Evolutionary conservation across 2,888 invertebrate species (phyloP).

Genomic region (Synanthedon andrenaeformis): DNA sequence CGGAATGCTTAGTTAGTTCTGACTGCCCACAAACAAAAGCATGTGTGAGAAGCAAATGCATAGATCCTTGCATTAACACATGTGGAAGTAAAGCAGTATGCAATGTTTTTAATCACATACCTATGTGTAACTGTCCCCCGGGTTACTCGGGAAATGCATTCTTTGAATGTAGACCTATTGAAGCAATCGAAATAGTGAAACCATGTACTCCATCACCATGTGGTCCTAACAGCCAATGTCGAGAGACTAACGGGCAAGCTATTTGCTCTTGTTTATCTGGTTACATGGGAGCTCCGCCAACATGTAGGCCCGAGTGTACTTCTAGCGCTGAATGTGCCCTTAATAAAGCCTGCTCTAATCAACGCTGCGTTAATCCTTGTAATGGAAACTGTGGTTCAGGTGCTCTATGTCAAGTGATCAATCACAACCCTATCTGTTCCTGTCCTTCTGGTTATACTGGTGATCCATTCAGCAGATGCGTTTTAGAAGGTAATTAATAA

Average conservation of each 20-base stretch:
- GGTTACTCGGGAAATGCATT: constrained; percentile 80
- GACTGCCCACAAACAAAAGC: constrained; percentile 80
- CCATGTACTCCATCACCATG: constrained; percentile 80
- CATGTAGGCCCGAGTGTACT: constrained; percentile 79
- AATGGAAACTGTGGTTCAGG: constrained; percentile 78
- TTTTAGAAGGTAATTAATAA: constrained; percentile 70
- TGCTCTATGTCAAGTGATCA: constrained; percentile 78
- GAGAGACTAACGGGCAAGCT: constrained; percentile 75
- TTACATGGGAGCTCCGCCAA: constrained; percentile 78
- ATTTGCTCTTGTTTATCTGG: constrained; percentile 77
- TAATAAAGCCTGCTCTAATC: constrained; percentile 76
- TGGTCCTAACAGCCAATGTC: constrained; percentile 78
- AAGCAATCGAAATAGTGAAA: constrained; percentile 44
- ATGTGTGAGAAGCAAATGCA: constrained; percentile 79
- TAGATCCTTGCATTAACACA: constrained; percentile 81
- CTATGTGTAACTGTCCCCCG: constrained; percentile 70
- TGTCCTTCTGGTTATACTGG: constrained; percentile 77
- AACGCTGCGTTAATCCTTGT: constrained; percentile 80
- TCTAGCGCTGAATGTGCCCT: constrained; percentile 76
- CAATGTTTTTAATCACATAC: constrained; percentile 74
- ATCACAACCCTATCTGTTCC: constrained; percentile 80
- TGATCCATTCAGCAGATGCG: constrained; percentile 78
- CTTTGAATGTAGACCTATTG: constrained; percentile 68
- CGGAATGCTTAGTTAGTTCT: constrained; percentile 81
- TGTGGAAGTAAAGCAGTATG: constrained; percentile 83